Percentiles rank a stretch among this genome's conserved stretches.
Evolutionary conservation across 2,113 vertebrate species (phyloP).

Genomic region (Talpa occidentalis): DNA sequence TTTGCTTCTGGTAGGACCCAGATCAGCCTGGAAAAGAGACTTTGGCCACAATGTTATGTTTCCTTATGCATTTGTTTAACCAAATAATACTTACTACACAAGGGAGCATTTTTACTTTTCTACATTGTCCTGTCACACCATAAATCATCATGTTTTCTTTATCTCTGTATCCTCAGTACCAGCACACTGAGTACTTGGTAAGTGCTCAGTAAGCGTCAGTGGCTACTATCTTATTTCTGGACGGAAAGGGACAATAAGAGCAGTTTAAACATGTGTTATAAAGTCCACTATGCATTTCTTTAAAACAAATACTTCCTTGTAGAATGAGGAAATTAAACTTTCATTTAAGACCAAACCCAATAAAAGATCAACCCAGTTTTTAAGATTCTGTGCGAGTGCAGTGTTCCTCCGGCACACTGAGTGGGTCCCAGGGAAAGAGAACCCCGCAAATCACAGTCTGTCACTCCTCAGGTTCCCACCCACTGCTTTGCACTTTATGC

Average conservation of each 20-base stretch:
- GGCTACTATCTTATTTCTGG: background rate
- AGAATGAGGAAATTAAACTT: background rate
- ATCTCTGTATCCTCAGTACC: background rate
- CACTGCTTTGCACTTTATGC: background rate
- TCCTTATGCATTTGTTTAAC: conserved; percentile 20
- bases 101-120: background rate
- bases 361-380: conserved; percentile 26
- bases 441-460: background rate
- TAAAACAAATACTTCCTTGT: background rate
- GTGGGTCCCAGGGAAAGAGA: background rate
- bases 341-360: conserved; percentile 34
- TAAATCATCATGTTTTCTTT: background rate
- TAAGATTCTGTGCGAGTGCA: background rate
- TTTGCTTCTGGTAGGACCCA: background rate
- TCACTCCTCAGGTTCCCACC: conserved; percentile 24
- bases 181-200: background rate
- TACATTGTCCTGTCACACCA: background rate
- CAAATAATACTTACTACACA: background rate
- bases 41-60: background rate
- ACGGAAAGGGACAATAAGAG: background rate
- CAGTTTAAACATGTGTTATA: conserved; percentile 14
- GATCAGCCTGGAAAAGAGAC: background rate
- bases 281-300: background rate
- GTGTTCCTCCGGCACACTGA: background rate
- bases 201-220: background rate